phyloP scores from a whole-genome alignment of 2,797 vertebrate species.

The Lutjanus campechanus region DNA sequence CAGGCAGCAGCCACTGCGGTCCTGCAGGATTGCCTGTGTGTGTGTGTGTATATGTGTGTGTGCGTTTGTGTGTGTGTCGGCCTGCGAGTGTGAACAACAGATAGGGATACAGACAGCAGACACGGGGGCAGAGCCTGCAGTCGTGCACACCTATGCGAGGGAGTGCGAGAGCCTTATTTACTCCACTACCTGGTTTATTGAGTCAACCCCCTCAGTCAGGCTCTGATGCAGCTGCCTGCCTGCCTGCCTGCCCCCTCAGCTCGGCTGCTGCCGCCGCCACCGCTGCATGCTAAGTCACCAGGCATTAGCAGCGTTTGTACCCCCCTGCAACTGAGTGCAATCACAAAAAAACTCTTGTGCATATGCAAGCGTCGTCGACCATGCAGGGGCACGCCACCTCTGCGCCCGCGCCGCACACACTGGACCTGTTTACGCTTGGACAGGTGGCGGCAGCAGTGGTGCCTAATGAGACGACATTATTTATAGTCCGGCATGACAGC shows the following conservation, averaged over 20 bases:
- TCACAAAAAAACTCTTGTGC: conserved; percentile 19
- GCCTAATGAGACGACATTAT: conserved; percentile 81
- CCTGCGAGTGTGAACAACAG: conserved; percentile 47
- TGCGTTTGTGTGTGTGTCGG: not conserved
- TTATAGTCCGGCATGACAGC: conserved; percentile 76
- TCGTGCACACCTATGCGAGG: conserved; percentile 53
- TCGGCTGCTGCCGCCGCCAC: conserved; percentile 11
- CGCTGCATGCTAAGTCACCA: conserved; percentile 12
- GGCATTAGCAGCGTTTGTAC: conserved; percentile 4
- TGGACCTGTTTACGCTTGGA: conserved; percentile 43
- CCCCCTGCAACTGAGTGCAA: conserved; percentile 4
- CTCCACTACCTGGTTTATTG: conserved; percentile 68
- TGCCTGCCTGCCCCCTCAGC: conserved; percentile 10
- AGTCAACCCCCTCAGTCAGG: conserved; percentile 64
- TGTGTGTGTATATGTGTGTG: conserved; percentile 12
- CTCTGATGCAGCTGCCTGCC: conserved; percentile 51
- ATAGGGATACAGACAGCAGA: conserved; percentile 50
- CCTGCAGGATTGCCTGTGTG: conserved; percentile 44
- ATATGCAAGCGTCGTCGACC: conserved; percentile 1
- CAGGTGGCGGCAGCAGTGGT: conserved; percentile 4
- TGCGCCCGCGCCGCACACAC: not conserved
- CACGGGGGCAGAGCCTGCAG: conserved; percentile 55
- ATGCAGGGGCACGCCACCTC: conserved; percentile 19
- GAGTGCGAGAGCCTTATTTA: conserved; percentile 66
- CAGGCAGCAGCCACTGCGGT: conserved; percentile 69